Evolutionary conservation across 2,113 vertebrate species (phyloP).

Genomic region (Nerophis ophidion): DNA sequence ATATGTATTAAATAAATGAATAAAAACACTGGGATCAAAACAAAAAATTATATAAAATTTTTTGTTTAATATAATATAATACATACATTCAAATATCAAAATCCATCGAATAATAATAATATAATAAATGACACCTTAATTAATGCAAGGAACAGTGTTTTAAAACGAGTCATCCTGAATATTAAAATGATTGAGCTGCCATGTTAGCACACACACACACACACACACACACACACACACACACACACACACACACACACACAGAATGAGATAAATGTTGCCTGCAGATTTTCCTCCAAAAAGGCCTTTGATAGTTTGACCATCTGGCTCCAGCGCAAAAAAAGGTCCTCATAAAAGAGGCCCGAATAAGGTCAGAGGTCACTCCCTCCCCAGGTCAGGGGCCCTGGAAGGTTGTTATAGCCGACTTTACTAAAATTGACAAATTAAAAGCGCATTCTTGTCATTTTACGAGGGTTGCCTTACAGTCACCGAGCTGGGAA

Average conservation of each 20-base stretch:
- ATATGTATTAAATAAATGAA: no score
- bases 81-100: no score
- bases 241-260: constrained; percentile 8
- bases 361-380: constrained; percentile 92
- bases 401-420: constrained; percentile 79
- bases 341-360: constrained; percentile 90
- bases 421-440: constrained; percentile 89
- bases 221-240: no score
- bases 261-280: constrained; percentile 83
- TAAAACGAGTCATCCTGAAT: no score
- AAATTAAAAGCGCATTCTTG: constrained; percentile 93
- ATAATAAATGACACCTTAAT: no score
- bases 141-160: no score
- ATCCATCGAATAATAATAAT: no score
- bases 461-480: constrained; percentile 78
- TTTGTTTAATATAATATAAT: no score
- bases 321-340: constrained; percentile 91
- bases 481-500: constrained; percentile 75
- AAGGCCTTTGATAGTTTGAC: constrained; percentile 98
- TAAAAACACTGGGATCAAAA: no score
- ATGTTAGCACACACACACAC: no score
- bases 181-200: no score
- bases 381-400: constrained; percentile 89
- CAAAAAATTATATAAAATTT: no score
- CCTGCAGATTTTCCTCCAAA: constrained; percentile 97